Conservation (phyloP, 2,888 invertebrate genomes). For the Andrena bicolor region DNA sequence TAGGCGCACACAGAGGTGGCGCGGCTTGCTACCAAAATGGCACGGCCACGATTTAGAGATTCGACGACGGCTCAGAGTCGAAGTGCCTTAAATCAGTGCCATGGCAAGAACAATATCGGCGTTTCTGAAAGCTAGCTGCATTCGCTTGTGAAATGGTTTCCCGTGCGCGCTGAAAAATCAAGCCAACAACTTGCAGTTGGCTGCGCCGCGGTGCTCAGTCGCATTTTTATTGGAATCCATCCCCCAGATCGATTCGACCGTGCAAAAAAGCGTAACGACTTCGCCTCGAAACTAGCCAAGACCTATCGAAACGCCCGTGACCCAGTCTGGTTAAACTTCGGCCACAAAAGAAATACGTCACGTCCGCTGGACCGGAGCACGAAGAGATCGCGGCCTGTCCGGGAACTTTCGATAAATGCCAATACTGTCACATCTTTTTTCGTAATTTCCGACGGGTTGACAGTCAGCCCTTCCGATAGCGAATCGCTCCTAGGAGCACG, state of each 20-base stretch:
- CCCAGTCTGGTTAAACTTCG: conserved; percentile 6
- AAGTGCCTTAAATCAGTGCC: conserved; percentile 45
- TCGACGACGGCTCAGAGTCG: conserved; percentile 25
- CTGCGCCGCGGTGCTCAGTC: neutral
- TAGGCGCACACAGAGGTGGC: conserved; percentile 20
- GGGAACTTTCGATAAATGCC: conserved; percentile 30
- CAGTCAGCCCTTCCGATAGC: conserved; percentile 16
- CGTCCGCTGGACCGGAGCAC: neutral
- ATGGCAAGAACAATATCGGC: conserved; percentile 55
- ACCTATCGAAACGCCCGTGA: neutral
- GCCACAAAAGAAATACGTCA: neutral
- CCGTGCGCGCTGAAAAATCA: conserved; percentile 45
- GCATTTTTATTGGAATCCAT: conserved; percentile 20
- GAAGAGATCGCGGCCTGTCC: conserved; percentile 11
- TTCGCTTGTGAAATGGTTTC: conserved; percentile 45
- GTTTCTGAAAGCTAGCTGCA: conserved; percentile 27
- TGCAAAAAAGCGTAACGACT: conserved; percentile 37
- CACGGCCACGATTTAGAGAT: conserved; percentile 38
- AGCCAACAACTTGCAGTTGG: conserved; percentile 25
- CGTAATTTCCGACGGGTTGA: conserved; percentile 17
- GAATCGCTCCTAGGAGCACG: neutral
- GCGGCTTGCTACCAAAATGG: conserved; percentile 12
- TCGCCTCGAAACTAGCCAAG: conserved; percentile 7
- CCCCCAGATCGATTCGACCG: conserved; percentile 15
- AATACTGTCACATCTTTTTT: conserved; percentile 23